Conservation (phyloP, 2,888 invertebrate species). For the Eupithecia inturbata region DNA sequence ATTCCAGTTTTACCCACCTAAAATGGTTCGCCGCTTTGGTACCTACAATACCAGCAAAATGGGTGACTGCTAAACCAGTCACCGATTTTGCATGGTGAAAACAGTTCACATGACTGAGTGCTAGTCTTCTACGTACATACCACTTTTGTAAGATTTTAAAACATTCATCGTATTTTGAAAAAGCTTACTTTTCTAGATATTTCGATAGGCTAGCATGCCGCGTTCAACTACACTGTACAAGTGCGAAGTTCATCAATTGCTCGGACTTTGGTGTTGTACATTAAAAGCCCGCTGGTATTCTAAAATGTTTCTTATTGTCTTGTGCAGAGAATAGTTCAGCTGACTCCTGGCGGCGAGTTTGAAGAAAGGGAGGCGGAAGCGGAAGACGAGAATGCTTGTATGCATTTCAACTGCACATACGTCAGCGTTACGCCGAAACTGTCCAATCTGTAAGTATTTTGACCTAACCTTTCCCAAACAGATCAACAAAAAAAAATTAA, state of each 20-base stretch:
- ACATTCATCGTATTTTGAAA: neutral
- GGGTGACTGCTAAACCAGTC: conserved; percentile 15
- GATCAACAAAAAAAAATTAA: too few species aligned
- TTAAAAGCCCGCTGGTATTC: conserved; percentile 4
- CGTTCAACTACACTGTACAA: conserved; percentile 37
- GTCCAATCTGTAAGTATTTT: conserved; percentile 67
- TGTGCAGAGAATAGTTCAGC: conserved; percentile 64
- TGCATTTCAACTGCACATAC: conserved; percentile 77
- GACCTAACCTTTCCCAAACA: neutral
- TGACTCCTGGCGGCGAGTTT: conserved; percentile 67
- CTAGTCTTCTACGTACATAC: conserved; percentile 12
- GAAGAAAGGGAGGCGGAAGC: conserved; percentile 71
- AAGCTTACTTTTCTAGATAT: neutral
- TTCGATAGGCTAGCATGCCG: conserved; percentile 3
- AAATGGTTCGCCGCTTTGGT: conserved; percentile 19
- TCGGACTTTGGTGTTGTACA: conserved; percentile 33
- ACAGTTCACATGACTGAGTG: neutral
- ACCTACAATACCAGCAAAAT: too few species aligned
- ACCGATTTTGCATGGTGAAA: conserved; percentile 16
- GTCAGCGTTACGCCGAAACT: conserved; percentile 75
- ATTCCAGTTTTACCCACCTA: neutral
- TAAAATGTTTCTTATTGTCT: conserved; percentile 7
- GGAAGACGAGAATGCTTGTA: conserved; percentile 65
- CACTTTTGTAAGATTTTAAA: neutral
- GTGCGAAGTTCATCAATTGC: conserved; percentile 35